These are phyloP conservation scores for Hyla sarda DNA, from an alignment of 2,113 vertebrate genomes.

Conservation along the genomic window DNA sequence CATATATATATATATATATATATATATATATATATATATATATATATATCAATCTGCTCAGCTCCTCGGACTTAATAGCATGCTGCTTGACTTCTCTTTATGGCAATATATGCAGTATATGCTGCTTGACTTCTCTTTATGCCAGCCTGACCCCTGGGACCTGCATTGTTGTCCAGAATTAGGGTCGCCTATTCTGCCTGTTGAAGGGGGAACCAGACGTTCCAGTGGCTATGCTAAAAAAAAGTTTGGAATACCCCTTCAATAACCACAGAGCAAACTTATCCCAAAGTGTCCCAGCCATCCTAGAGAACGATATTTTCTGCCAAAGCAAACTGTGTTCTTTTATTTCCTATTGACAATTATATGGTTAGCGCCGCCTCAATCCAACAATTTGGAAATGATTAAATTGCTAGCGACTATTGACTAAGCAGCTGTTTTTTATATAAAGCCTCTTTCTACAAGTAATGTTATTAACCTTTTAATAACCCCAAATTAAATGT, in stretches of 20 bases:
- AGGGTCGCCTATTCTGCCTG: too few species aligned
- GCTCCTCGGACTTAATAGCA: too few species aligned
- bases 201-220: too few species aligned
- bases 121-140: too few species aligned
- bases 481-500: neutral
- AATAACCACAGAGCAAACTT: neutral
- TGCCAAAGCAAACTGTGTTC: constrained; percentile 16
- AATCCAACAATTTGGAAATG: constrained; percentile 21
- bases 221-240: too few species aligned
- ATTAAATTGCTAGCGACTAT: constrained; percentile 21
- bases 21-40: too few species aligned
- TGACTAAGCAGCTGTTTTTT: constrained; percentile 27
- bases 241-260: neutral
- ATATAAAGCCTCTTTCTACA: neutral
- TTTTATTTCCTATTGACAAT: constrained; percentile 18
- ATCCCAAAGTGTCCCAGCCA: neutral
- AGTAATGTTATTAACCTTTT: constrained; percentile 18
- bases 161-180: too few species aligned
- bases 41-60: too few species aligned
- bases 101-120: too few species aligned
- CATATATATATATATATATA: too few species aligned
- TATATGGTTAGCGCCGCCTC: constrained; percentile 13
- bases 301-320: neutral
- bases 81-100: too few species aligned
- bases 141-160: too few species aligned